Evolutionary conservation across 2,113 vertebrate species (phyloP), one percentile per base, ranked within the genome.

Genomic region (Megalops atlanticus): DNA sequence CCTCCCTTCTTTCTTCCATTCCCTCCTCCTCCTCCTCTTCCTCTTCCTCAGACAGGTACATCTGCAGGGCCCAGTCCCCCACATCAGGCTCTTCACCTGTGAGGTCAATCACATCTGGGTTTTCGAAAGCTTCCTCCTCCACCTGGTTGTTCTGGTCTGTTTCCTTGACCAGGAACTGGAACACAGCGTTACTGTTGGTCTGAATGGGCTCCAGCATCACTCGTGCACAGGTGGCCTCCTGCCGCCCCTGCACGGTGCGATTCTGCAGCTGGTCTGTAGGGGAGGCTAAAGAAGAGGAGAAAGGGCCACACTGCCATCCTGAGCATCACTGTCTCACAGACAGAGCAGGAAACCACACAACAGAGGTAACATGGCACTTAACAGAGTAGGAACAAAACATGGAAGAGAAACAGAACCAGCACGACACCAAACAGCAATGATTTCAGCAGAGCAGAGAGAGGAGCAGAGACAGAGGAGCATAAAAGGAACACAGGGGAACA

Each of bases 191-290:
- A 52, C 90, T 94, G 78, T 96, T 99, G 27, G 95, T 96, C 92
- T 97, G 95, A 91, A 99, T 99, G 81, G 97, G 95, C 90, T 99
- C 96, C 84, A 99, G 92, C 33, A 92, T 95, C 87, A 99, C 94
- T 89, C 92, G 93, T 84, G 97, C 97, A 87, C 97, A 98, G 83
- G 97, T 97, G 83, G 95, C 95, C 78, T 99, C 97, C 86, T 98
- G 86, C 76, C 98, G 95, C 90, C 98, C 95, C 85, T 89, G 97
- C 90, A 97, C 94, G 87, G 95, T 95, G 86, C 95, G 92, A 84
- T 94, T 96, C 89, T 98, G 96, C 76, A n/a, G n/a, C 94, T 95
- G 92, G 97, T 96, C 54, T 96, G 96, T 82, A 93, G 92, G 77
- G 94, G 86, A 47, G 95, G 93, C 84, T 96, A 16, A 58, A 11